These are phyloP conservation scores for Popillia japonica DNA, from an alignment of 1,140 invertebrate species.

Conservation along the genomic window DNA sequence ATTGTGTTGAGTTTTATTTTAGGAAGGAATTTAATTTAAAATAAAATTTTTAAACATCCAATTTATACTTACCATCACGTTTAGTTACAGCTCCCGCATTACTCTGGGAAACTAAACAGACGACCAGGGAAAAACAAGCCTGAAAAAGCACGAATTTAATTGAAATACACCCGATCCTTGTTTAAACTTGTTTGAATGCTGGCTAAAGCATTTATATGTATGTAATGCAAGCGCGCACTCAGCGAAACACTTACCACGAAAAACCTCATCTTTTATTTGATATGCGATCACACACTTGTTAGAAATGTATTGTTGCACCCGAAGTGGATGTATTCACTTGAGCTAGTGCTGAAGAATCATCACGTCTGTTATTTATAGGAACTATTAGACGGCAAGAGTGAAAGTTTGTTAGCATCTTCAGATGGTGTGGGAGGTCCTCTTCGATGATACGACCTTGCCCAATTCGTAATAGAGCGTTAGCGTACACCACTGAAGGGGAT, in stretches of 20 bases:
- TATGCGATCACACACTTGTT: constrained; percentile 32
- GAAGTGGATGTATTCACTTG: constrained; percentile 38
- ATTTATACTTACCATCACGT: constrained; percentile 53
- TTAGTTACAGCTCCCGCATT: constrained; percentile 49
- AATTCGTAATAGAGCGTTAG: constrained; percentile 20
- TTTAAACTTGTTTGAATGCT: not conserved
- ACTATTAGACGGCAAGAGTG: constrained; percentile 44
- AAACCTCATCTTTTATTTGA: constrained; percentile 32
- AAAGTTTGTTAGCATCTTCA: constrained; percentile 49
- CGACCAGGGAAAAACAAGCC: constrained; percentile 7
- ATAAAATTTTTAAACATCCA: too few relatives aligned
- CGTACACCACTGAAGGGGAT: constrained; percentile 35
- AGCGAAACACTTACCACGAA: constrained; percentile 28
- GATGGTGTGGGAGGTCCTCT: constrained; percentile 43
- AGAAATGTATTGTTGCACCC: constrained; percentile 14
- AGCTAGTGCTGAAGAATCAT: constrained; percentile 25
- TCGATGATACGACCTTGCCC: constrained; percentile 37
- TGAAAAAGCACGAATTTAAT: constrained; percentile 26
- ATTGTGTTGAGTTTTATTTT: not conserved
- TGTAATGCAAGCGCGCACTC: not conserved
- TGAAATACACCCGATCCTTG: not conserved
- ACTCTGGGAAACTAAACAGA: constrained; percentile 5
- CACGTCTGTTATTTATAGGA: constrained; percentile 48
- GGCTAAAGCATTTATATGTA: not conserved
- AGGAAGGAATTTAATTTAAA: too few relatives aligned